Conservation (phyloP, 2,888 invertebrate genomes). For the Pseudococcus longispinus region DNA sequence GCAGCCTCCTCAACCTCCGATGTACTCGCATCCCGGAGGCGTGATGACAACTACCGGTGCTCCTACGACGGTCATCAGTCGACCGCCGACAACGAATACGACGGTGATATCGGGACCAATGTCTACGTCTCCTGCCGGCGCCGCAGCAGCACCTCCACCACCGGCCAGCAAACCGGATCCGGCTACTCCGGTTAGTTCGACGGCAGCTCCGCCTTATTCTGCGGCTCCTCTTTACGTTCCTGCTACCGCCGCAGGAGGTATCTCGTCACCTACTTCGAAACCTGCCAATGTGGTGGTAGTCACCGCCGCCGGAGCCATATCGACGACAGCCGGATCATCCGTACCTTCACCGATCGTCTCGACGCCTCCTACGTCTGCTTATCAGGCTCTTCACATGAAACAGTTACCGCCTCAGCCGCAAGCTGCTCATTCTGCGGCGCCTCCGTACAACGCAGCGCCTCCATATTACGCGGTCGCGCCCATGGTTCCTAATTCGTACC, state of each 20-base stretch:
- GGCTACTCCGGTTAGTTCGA: not conserved
- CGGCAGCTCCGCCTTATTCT: not conserved
- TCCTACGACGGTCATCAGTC: not conserved
- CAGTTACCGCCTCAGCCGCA: slow-evolving; percentile 13
- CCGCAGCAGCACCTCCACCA: not conserved
- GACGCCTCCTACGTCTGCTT: not conserved
- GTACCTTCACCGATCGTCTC: not conserved
- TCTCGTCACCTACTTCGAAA: slow-evolving; percentile 27
- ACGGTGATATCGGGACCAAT: not conserved
- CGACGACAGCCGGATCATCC: not conserved
- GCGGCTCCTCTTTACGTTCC: not conserved
- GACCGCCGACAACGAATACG: not conserved
- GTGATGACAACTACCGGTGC: not conserved
- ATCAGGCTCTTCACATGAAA: slow-evolving; percentile 20
- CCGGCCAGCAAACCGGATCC: not conserved
- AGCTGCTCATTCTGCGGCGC: not conserved
- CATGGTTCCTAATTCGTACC: slow-evolving; percentile 37
- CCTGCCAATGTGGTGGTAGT: not conserved
- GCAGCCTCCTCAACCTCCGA: not conserved
- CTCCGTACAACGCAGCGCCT: not conserved
- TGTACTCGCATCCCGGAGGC: not conserved
- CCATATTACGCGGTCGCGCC: not conserved
- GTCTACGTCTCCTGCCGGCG: not conserved
- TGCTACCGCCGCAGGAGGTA: not conserved
- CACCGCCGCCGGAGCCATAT: not conserved